Percentiles rank a stretch among this genome's conserved stretches.
Evolutionary conservation across 2,888 invertebrate genomes (phyloP).

Genomic region (Lasius fuliginosus): DNA sequence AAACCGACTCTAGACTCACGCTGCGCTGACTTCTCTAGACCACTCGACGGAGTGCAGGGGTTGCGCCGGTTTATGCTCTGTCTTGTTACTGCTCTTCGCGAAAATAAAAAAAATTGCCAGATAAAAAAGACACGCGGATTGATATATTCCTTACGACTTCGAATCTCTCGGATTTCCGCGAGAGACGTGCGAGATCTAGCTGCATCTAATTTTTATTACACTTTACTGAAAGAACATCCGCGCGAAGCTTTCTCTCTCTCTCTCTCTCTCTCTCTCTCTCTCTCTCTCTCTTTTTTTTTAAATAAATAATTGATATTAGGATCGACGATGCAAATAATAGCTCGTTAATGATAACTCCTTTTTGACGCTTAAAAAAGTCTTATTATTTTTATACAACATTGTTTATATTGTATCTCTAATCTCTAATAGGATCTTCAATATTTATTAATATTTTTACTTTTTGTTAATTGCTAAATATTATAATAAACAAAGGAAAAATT

Average conservation of each 20-base stretch:
- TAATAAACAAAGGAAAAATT: background rate
- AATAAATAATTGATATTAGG: background rate
- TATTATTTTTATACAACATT: background rate
- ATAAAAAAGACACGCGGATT: constrained; percentile 11
- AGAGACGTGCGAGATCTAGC: background rate
- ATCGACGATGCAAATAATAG: background rate
- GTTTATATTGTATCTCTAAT: background rate
- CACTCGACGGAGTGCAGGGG: constrained; percentile 76
- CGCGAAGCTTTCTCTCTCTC: background rate
- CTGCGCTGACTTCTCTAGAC: constrained; percentile 84
- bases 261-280: no score
- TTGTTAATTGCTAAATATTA: background rate
- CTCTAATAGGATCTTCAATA: background rate
- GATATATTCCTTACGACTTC: background rate
- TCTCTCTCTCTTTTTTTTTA: no score
- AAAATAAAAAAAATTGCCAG: constrained; percentile 70
- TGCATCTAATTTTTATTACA: background rate
- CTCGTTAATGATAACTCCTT: background rate
- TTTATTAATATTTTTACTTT: background rate
- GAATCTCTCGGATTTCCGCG: background rate
- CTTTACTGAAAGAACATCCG: background rate
- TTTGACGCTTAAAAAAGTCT: background rate
- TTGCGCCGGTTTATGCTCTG: constrained; percentile 67
- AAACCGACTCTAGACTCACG: constrained; percentile 82
- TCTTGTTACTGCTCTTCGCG: constrained; percentile 70